Conservation (phyloP, 2,888 invertebrate genomes). For the Drosophila antonietae region DNA sequence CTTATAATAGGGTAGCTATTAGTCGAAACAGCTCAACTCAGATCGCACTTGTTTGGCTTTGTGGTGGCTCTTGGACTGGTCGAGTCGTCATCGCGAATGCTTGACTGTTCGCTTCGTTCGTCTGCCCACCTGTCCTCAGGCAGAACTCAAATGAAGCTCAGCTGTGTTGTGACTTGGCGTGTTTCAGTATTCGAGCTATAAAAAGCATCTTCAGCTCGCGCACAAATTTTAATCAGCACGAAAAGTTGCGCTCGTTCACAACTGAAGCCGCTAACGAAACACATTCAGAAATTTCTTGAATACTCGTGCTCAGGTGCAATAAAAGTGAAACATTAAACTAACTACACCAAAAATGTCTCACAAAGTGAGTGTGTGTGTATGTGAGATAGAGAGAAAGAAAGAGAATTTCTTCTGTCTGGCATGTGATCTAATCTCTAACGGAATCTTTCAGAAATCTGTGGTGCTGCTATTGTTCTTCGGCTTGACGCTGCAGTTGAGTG, state of each 20-base stretch:
- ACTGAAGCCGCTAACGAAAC: conserved; percentile 28
- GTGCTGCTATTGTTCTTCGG: conserved; percentile 14
- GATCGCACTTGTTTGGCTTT: conserved; percentile 11
- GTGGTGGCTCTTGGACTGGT: conserved; percentile 38
- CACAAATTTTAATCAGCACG: conserved; percentile 83
- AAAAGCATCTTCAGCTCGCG: conserved; percentile 82
- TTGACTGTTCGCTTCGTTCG: conserved; percentile 37
- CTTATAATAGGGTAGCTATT: conserved; percentile 18
- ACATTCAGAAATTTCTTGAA: conserved; percentile 4
- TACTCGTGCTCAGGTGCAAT: conserved; percentile 25
- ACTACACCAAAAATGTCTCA: conserved; percentile 40
- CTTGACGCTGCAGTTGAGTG: conserved; percentile 36
- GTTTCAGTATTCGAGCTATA: conserved; percentile 61
- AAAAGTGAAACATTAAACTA: conserved; percentile 28
- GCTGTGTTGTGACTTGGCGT: conserved; percentile 15
- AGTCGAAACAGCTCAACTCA: neutral
- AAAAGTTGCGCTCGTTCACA: conserved; percentile 79
- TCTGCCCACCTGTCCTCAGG: conserved; percentile 18
- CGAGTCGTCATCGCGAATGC: conserved; percentile 25
- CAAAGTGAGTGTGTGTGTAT: conserved; percentile 61
- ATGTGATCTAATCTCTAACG: conserved; percentile 34
- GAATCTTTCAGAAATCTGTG: conserved; percentile 45
- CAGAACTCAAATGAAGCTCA: conserved; percentile 58
- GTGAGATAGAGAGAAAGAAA: neutral
- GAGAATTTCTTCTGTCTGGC: neutral